Base-by-base conservation (phyloP, 2,113 vertebrate genomes). In the Crocuta crocuta region DNA sequence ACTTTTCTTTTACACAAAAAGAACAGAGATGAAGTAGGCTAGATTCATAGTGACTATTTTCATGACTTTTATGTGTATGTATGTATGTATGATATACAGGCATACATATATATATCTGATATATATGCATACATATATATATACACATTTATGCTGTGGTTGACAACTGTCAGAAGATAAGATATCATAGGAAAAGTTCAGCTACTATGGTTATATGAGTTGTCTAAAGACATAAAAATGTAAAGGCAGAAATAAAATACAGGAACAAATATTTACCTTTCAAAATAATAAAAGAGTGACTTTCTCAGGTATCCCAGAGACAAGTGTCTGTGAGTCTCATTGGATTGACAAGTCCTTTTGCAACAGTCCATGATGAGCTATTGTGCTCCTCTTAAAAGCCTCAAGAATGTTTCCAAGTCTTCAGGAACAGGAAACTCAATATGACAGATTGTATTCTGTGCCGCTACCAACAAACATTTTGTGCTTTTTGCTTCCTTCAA, bases 101-200 rank as follows among this genome's bases (percentile, higher is more conserved):
- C 50, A 50, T 10, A 55, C 84, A 87, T 9, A 43, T 81, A 11
- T 23, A 1, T 74, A 43, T 83, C 35, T 35, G 39, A 39, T 39
- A 39, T 39, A 55, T 17, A 4, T 17, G 5, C 15, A 16, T 17
- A 55, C 83, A 87, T 9, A 43, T 78, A 11, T 23, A 1, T 79
- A 43, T 83, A 58, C 19, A 5, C 19, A 19, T 58, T 53, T 58
- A 61, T 61, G 21, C 9, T 61, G 58, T 61, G 15, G 68, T 45
- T 97, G 93, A 84, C 55, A 97, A 66, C 23, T 61, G 43, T 96
- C 43, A 76, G 73, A 92, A 85, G 43, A 73, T 92, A 43, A 10
- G 43, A 19, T 55, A 70, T 28, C 48, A 70, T 1, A 73, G 23
- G n/a, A 76, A 95, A 48, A 7, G 24, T 83, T 94, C 24, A 50